Evolutionary conservation across 2,888 invertebrate genomes (phyloP).

Genomic region (Cancer borealis): DNA sequence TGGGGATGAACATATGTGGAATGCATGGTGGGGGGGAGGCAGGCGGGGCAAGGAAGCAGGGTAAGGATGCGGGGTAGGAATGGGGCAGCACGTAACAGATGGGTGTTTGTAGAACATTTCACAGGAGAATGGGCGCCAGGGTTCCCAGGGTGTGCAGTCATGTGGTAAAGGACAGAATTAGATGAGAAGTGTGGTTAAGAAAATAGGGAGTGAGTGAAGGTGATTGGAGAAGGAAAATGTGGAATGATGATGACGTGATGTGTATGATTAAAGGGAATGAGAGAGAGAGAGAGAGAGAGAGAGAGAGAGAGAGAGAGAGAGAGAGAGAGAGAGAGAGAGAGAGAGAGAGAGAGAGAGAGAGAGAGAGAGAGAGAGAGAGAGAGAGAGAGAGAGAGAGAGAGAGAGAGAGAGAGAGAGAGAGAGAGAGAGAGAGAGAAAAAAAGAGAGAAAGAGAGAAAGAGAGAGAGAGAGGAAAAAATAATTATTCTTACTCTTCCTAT

Average conservation of each 20-base stretch:
- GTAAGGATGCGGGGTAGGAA: not conserved
- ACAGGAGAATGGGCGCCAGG: not conserved
- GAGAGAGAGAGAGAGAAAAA: not conserved
- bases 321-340: conserved; percentile 20
- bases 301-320: conserved; percentile 34
- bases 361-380: conserved; percentile 20
- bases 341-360: conserved; percentile 17
- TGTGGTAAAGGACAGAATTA: not conserved
- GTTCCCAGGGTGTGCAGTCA: not conserved
- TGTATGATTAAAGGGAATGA: not conserved
- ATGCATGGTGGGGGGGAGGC: not conserved
- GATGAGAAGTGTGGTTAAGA: not conserved
- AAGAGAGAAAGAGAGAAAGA: too few relatives aligned
- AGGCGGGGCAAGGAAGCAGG: not conserved
- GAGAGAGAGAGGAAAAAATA: too few relatives aligned
- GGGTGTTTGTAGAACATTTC: not conserved
- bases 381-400: not conserved
- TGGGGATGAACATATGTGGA: not conserved
- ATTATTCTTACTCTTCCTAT: too few relatives aligned
- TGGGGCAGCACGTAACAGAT: not conserved
- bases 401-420: not conserved
- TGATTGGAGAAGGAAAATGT: not conserved
- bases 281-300: conserved; percentile 15
- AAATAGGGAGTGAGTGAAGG: not conserved
- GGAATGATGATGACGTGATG: not conserved